Evolutionary conservation across 1,140 invertebrate species (phyloP).

Genomic region (Saccostrea glomerata): DNA sequence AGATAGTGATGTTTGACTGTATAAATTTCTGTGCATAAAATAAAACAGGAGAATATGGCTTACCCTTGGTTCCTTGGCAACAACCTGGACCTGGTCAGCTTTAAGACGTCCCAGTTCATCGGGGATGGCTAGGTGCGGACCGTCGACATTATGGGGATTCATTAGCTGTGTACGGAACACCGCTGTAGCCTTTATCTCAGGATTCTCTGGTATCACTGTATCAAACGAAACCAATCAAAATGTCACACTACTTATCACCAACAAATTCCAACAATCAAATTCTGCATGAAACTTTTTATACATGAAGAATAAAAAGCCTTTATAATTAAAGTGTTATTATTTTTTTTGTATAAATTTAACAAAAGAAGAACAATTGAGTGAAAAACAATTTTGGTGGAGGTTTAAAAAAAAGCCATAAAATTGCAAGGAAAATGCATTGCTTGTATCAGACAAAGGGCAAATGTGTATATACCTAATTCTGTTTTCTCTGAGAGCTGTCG

Average conservation of each 20-base stretch:
- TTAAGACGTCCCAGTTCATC: not conserved
- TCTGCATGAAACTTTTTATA: no score
- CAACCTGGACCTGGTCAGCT: conserved; percentile 60
- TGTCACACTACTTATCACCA: not conserved
- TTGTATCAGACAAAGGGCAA: no score
- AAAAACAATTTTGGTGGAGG: no score
- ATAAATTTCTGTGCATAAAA: not conserved
- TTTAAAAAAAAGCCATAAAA: no score
- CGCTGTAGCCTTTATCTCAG: conserved; percentile 67
- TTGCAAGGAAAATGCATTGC: no score
- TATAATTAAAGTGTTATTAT: no score
- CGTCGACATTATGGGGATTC: conserved; percentile 6
- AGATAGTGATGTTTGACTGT: not conserved
- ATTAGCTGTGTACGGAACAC: conserved; percentile 73
- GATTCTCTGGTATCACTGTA: conserved; percentile 55
- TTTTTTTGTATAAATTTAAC: no score
- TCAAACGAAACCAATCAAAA: not conserved
- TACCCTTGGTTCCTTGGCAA: conserved; percentile 68
- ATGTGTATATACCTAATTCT: conserved; percentile 9
- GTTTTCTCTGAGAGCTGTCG: conserved; percentile 62
- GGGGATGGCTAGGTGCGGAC: not conserved
- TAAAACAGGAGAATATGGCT: not conserved
- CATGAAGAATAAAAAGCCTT: no score
- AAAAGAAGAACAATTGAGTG: no score
- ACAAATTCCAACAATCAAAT: no score